Percentiles rank a stretch among this genome's conserved stretches.
Evolutionary conservation across 2,113 vertebrate species (phyloP).

Genomic region (Telmatochromis sp.): DNA sequence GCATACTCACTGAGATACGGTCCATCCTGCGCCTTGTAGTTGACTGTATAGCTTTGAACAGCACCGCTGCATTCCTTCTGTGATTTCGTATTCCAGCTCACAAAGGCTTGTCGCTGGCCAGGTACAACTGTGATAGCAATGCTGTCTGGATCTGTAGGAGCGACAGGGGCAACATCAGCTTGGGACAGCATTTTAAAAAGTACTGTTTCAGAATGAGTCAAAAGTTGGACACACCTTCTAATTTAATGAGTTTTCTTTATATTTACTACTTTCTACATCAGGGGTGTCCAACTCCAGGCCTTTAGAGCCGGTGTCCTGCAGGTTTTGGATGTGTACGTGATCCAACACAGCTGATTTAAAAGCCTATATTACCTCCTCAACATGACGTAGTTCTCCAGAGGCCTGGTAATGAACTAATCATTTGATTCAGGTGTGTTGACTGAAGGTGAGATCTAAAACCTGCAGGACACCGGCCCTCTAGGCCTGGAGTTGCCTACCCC

Average conservation of each 20-base stretch:
- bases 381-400: not conserved
- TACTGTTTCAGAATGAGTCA: not conserved
- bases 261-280: not conserved
- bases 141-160: conserved; percentile 13
- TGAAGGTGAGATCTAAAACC: not conserved
- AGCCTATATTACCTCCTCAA: not conserved
- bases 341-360: not conserved
- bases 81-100: conserved; percentile 22
- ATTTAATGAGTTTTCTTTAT: not conserved
- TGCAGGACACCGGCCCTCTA: not conserved
- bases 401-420: not conserved
- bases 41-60: conserved; percentile 15
- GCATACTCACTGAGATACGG: conserved; percentile 13
- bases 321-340: not conserved
- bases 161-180: not conserved
- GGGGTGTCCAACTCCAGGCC: not conserved
- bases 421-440: not conserved
- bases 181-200: not conserved
- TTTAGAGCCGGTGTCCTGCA: not conserved
- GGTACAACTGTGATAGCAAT: not conserved
- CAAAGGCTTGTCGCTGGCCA: not conserved
- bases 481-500: not conserved
- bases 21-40: not conserved
- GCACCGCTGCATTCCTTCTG: conserved; percentile 17
- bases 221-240: not conserved